Base-by-base conservation (phyloP, 2,888 invertebrate species). In the Quadroppia sp. region DNA sequence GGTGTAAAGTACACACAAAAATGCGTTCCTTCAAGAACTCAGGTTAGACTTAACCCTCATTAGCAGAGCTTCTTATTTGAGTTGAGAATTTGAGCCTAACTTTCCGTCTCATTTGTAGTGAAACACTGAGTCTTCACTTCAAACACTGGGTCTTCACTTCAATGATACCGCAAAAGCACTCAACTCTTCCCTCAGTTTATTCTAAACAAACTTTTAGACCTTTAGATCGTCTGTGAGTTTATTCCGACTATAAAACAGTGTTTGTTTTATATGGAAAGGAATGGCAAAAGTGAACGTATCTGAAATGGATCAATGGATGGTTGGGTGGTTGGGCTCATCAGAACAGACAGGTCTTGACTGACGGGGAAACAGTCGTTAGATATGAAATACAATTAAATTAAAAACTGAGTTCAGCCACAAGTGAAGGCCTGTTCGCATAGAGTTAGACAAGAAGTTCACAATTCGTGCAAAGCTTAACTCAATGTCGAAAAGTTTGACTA, bases 101-200 rank as follows among this genome's bases (percentile, higher is more conserved):
- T 59, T 59, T 59, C 59, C 59, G 59, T 59, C 59, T 59, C 59
- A 59, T 59, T 59, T 59, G 59, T 56, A 56, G 23, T n/a, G 20
- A 36, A 36, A 36, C 36, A 36, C 6, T 36, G 36, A n/a, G 36
- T 36, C 59, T 59, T 59, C 15, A 59, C 28, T 28, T 59, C 25
- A 36, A 36, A 36, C 36, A 36, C 6, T 36, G 36, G n/a, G 36
- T 36, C 59, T 59, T 59, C 15, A 59, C 28, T 28, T 59, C 25
- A 13, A 30, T 59, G 13, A 59, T 15, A 59, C 20, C 50, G 50
- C 17, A 50, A 50, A n/a, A 50, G 17, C n/a, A 50, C n/a, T 50
- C 20, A 20, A 50, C 7, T 50, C 50, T 36, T 7, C 4, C 6
- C 9, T 36, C 36, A 36, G 36, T 36, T 36, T 36, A 36, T 36